Evolutionary conservation across 1,140 invertebrate species (phyloP).

Genomic region (Brachionus sp.): DNA sequence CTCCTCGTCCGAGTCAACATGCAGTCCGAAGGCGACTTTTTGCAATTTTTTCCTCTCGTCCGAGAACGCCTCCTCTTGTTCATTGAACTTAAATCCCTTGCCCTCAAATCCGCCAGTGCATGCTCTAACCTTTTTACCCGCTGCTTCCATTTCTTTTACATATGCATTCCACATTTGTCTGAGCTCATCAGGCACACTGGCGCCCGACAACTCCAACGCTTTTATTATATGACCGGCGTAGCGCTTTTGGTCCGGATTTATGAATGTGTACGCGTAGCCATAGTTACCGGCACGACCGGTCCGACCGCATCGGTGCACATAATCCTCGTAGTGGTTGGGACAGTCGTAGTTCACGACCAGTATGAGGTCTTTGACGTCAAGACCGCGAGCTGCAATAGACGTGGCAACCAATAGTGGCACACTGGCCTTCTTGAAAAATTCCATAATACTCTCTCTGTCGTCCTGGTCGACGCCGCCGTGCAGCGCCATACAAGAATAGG

Average conservation of each 20-base stretch:
- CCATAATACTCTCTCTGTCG: slow-evolving; percentile 93
- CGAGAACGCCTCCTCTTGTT: slow-evolving; percentile 87
- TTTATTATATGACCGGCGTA: slow-evolving; percentile 88
- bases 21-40: slow-evolving; percentile 86
- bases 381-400: slow-evolving; percentile 88
- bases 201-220: slow-evolving; percentile 78
- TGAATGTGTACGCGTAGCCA: slow-evolving; percentile 90
- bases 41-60: slow-evolving; percentile 90
- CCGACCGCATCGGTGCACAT: slow-evolving; percentile 91
- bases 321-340: slow-evolving; percentile 99
- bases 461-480: slow-evolving; percentile 99
- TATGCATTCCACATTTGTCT: slow-evolving; percentile 80
- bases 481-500: slow-evolving; percentile 87
- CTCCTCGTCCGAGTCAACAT: slow-evolving; percentile 97
- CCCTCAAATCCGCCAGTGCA: slow-evolving; percentile 87
- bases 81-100: slow-evolving; percentile 98
- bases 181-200: slow-evolving; percentile 72
- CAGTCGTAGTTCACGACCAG: slow-evolving; percentile 98
- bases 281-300: slow-evolving; percentile 88
- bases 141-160: slow-evolving; percentile 78
- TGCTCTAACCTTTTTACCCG: slow-evolving; percentile 83
- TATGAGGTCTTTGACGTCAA: slow-evolving; percentile 96
- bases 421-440: slow-evolving; percentile 93
- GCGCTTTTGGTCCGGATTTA: slow-evolving; percentile 86
- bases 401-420: slow-evolving; percentile 74